These are phyloP conservation scores for Callorhinus ursinus DNA, from an alignment of 2,113 vertebrate species.

Conservation along the genomic window DNA sequence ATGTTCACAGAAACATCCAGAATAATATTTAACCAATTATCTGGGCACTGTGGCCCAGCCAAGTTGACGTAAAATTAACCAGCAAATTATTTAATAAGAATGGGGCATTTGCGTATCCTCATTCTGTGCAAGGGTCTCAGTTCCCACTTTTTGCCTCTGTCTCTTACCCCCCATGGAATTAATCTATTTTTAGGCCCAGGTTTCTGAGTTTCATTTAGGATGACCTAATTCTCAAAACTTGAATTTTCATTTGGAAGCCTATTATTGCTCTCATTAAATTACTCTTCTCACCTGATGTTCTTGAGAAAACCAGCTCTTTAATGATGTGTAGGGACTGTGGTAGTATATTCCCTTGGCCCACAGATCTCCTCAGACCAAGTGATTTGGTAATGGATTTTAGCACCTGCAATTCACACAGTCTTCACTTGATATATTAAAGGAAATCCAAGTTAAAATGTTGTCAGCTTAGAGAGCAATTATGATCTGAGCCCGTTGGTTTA, in stretches of 20 bases:
- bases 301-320: constrained; percentile 31
- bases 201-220: constrained; percentile 49
- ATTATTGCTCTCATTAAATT: constrained; percentile 63
- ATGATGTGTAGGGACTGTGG: background rate
- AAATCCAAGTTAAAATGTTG: constrained; percentile 27
- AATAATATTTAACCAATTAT: background rate
- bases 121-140: background rate
- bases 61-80: background rate
- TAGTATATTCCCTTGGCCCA: background rate
- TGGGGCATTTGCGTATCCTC: background rate
- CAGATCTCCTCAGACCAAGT: background rate
- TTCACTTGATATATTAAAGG: constrained; percentile 13
- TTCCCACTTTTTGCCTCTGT: background rate
- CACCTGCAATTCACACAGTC: constrained; percentile 35
- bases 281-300: constrained; percentile 42
- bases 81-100: background rate
- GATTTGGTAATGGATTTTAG: constrained; percentile 49
- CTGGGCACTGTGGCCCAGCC: background rate
- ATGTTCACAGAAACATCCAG: background rate
- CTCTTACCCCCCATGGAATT: background rate
- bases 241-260: constrained; percentile 58
- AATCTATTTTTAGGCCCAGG: constrained; percentile 64
- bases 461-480: constrained; percentile 28
- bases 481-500: background rate
- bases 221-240: constrained; percentile 73